Evolutionary conservation across 2,113 vertebrate genomes (phyloP), one percentile per base, ranked within the genome.

Genomic region (Hylia prasina): DNA sequence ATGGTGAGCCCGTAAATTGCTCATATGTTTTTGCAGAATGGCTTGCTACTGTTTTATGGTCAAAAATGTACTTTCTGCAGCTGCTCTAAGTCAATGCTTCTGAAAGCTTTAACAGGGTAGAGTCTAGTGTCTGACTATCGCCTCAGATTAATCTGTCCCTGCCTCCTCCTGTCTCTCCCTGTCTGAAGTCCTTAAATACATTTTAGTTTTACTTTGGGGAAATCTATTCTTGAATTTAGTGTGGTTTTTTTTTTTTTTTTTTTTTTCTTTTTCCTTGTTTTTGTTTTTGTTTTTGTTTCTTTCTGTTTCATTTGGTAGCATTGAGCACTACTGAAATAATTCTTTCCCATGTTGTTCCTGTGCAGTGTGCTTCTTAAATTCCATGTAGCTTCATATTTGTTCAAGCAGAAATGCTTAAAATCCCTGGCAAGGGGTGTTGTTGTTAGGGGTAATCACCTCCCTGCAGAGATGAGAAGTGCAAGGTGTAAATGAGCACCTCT

Each of bases 361-460:
- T 85, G 91, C 81, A 69, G 53, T 37, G 20, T 15, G 53, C 61
- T 85, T 90, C 81, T 91, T 47, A 96, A 97, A 94, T 93, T 87
- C 28, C 33, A 68, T 17, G 20, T 53, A 83, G 10, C 84, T 91
- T 96, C 64, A 35, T 91, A 97, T 87, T 95, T 93, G 47, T 78
- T 95, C 88, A 87, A 96, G 96, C 66, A 96, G 82, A 69, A 93
- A 72, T 63, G 65, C 85, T 94, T 30, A 68, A 90, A 93, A 83
- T 42, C 81, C 78, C 69, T 44, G 57, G 89, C 77, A 81, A 93
- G 44, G 71, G 40, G 61, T 25, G 40, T 53, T 84, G 45, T 77
- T 89, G 27, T 72, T 60, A 92, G 78, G 86, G 92, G 89, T 96
- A 98, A 98, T 98, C 98, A 98, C 91, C 96, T 95, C 82, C 98